These are phyloP conservation scores for Nettapus auritus DNA, from an alignment of 2,113 vertebrate genomes.

Conservation along the genomic window DNA sequence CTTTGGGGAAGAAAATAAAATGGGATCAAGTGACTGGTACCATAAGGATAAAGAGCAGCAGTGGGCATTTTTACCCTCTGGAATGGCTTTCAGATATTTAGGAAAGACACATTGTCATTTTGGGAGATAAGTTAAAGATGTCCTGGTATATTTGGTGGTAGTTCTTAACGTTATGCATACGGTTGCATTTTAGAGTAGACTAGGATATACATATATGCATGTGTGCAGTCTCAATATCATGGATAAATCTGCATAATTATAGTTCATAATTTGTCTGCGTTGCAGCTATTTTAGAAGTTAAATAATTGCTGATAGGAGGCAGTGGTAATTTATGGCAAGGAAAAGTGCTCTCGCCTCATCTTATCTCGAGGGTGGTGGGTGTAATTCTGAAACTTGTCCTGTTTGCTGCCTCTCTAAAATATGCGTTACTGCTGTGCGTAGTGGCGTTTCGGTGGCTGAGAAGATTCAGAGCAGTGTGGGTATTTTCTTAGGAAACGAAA, in stretches of 20 bases:
- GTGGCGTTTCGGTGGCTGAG: neutral
- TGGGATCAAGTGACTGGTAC: neutral
- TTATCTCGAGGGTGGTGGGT: constrained; percentile 32
- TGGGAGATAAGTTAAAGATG: neutral
- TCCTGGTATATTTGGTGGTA: neutral
- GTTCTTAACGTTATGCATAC: neutral
- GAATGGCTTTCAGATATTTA: neutral
- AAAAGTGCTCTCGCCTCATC: neutral
- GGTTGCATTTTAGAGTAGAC: neutral
- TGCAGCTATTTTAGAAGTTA: constrained; percentile 58
- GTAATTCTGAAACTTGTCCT: constrained; percentile 53
- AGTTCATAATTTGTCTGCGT: constrained; percentile 5
- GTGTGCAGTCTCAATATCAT: constrained; percentile 1
- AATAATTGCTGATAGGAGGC: constrained; percentile 51
- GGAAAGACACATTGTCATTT: neutral
- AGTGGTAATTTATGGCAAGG: constrained; percentile 43
- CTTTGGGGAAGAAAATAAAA: neutral
- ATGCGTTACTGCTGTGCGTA: neutral
- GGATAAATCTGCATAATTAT: constrained; percentile 8
- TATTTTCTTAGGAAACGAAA: constrained; percentile 24
- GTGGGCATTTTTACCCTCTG: neutral
- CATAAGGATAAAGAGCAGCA: neutral
- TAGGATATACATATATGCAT: neutral
- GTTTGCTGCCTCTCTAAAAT: constrained; percentile 42
- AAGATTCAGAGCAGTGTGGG: neutral